Percentiles rank a stretch among this genome's conserved stretches.
These are phyloP conservation scores for Andricus quercusramuli DNA, from an alignment of 2,888 invertebrate species.

Conservation along the genomic window DNA sequence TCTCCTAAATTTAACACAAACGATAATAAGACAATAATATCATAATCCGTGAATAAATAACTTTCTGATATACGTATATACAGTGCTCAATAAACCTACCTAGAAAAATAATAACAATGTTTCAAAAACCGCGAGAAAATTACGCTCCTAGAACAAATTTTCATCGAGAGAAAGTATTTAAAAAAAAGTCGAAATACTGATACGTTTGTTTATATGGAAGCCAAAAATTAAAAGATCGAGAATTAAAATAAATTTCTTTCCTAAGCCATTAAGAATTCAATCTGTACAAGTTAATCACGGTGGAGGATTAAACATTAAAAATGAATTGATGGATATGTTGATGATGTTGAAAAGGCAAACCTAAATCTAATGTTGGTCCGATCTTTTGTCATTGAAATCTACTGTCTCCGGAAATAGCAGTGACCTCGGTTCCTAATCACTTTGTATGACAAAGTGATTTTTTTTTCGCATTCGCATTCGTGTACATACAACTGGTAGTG, in stretches of 20 bases:
- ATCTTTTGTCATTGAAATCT: slow-evolving; percentile 35
- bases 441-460: slow-evolving; percentile 15
- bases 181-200: background rate
- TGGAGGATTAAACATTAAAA: slow-evolving; percentile 13
- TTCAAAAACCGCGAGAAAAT: background rate
- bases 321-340: slow-evolving; percentile 26
- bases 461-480: background rate
- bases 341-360: slow-evolving; percentile 34
- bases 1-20: slow-evolving; percentile 1
- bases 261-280: background rate
- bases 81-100: background rate
- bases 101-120: background rate
- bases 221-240: slow-evolving; percentile 2
- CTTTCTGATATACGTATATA: slow-evolving; percentile 7
- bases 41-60: background rate
- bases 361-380: slow-evolving; percentile 37
- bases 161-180: background rate
- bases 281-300: slow-evolving; percentile 1
- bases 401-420: slow-evolving; percentile 12
- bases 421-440: background rate
- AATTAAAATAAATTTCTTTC: slow-evolving; percentile 17
- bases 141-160: background rate
- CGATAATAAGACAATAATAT: background rate
- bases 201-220: background rate
- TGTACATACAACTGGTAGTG: slow-evolving; percentile 19